Evolutionary conservation across 2,888 invertebrate species (phyloP).

Genomic region (Lomographa bimaculata): DNA sequence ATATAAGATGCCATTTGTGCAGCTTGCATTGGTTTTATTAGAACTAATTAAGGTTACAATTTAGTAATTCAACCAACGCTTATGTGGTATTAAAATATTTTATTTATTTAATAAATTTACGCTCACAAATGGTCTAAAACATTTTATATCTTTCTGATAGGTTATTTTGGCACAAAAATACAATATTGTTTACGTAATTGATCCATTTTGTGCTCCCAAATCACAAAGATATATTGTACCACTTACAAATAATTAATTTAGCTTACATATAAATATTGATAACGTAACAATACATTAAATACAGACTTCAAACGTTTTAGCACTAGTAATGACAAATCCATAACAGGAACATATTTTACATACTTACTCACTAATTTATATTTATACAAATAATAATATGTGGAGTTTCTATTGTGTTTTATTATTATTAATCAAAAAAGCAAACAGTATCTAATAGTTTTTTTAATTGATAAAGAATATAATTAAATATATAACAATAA

Average conservation of each 20-base stretch:
- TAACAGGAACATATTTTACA: slow-evolving; percentile 62
- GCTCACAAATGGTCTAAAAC: slow-evolving; percentile 7
- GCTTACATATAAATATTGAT: slow-evolving; percentile 18
- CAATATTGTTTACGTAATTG: slow-evolving; percentile 44
- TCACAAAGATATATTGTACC: slow-evolving; percentile 33
- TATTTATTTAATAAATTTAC: too few species aligned
- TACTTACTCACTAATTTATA: slow-evolving; percentile 9
- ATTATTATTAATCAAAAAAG: too few species aligned
- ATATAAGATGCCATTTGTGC: slow-evolving; percentile 1
- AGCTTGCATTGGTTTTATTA: background rate
- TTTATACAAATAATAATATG: too few species aligned
- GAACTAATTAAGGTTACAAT: too few species aligned
- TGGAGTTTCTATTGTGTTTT: too few species aligned
- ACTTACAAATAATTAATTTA: slow-evolving; percentile 15
- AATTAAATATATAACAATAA: too few species aligned
- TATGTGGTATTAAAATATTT: too few species aligned
- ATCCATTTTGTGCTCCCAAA: slow-evolving; percentile 65
- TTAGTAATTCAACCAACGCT: too few species aligned
- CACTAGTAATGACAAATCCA: slow-evolving; percentile 65
- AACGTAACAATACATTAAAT: slow-evolving; percentile 37
- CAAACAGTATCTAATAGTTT: too few species aligned
- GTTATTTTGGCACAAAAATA: slow-evolving; percentile 52
- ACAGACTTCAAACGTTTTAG: slow-evolving; percentile 39
- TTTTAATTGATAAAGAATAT: too few species aligned
- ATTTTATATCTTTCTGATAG: slow-evolving; percentile 15